Base-by-base conservation (phyloP, 2,888 invertebrate species). In the Julus scanicus region DNA sequence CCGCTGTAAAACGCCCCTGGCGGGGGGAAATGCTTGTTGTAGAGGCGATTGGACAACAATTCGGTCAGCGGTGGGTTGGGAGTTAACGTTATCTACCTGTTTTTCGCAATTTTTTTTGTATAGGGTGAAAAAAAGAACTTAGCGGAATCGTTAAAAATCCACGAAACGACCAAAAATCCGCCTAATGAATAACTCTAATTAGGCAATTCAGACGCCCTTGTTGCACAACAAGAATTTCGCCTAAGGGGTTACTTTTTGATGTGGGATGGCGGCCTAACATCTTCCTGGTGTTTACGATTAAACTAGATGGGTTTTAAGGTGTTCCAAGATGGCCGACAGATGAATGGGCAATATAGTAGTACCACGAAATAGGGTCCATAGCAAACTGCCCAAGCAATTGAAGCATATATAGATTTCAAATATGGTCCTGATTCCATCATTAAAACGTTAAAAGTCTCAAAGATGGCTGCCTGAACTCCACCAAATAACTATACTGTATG, bases 1-100 rank as follows among this genome's bases (percentile, higher is more conserved):
- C 63, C 63, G n/a, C 63, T 63, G 63, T 63, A 63, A 63, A 63
- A 20, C n/a, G 17, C 63, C 63, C n/a, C 63, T 63, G 63, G 63
- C 63, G 63, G n/a, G n/a, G 53, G 63, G 63, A 63, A 63, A 63
- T 63, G 63, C 63, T 17, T 8, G 3, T 17, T 53, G 53, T 11
- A 53, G 17, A 53, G 17, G 53, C 53, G 53, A 53, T 17, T n/a
- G 63, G 63, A 17, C 13, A 63, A 63, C 63, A 63, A 63, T 63
- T 63, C 63, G 63, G 63, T 63, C 63, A 63, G 20, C 63, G 63
- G 63, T 63, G 63, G n/a, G 63, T 63, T 53, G 53, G 53, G 15
- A 53, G 53, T 53, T 53, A 11, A 44, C 17, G 53, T 17, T 53
- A 53, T 53, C 53, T 53, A 53, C 53, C 53, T 53, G 53, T 13